These are phyloP conservation scores for Miichthys miiuy DNA, from an alignment of 2,797 vertebrate genomes.

Conservation along the genomic window DNA sequence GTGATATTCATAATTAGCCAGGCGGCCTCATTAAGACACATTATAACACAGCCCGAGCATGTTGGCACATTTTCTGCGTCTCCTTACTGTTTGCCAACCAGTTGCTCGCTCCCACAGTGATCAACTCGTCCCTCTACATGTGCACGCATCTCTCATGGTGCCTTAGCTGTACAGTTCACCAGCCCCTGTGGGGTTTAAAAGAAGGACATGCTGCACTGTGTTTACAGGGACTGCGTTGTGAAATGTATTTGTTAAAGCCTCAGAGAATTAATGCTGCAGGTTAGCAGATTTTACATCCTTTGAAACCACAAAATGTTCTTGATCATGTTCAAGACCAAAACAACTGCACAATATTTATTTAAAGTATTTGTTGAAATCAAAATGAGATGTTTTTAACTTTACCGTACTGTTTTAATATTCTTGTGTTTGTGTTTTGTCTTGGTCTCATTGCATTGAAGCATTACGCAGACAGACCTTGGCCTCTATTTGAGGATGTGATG, in stretches of 20 bases:
- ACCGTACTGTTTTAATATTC: background rate
- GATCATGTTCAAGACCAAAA: background rate
- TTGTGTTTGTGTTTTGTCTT: background rate
- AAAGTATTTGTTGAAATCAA: no score
- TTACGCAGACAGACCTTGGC: conserved; percentile 6
- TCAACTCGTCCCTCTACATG: background rate
- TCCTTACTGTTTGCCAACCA: conserved; percentile 40
- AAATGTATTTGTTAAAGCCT: background rate
- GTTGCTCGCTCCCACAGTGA: no score
- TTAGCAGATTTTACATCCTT: background rate
- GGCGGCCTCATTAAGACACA: conserved; percentile 52
- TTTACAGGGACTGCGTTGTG: conserved; percentile 10
- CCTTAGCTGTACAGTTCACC: conserved; percentile 4
- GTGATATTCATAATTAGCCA: conserved; percentile 52
- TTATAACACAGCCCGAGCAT: conserved; percentile 42
- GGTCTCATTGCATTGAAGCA: conserved; percentile 15
- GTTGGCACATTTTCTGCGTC: conserved; percentile 24
- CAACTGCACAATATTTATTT: no score
- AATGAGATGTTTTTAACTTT: background rate
- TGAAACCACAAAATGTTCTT: no score
- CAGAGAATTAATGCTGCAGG: background rate
- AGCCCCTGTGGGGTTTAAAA: conserved; percentile 8
- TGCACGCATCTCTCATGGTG: background rate
- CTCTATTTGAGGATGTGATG: conserved; percentile 58
- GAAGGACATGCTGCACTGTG: conserved; percentile 23